Conservation (phyloP, 1,140 invertebrate species). For the Eulimnadia texana region DNA sequence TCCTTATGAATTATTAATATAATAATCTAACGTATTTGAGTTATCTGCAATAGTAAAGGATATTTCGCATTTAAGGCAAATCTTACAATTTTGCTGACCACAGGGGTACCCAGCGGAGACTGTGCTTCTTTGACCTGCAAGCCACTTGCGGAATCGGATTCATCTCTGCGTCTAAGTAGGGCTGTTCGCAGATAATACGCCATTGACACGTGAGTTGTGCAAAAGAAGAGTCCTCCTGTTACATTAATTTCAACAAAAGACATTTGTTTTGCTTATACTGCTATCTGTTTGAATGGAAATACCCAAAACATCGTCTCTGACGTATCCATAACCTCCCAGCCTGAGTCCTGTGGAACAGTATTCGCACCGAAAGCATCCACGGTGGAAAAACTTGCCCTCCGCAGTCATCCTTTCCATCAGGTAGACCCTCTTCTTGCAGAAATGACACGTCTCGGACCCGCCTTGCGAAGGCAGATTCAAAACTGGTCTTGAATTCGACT, state of each 20-base stretch:
- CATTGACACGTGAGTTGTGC: slow-evolving; percentile 50
- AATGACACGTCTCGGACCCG: slow-evolving; percentile 64
- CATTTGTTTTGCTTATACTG: no score
- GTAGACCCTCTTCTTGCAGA: slow-evolving; percentile 75
- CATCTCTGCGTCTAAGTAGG: neutral
- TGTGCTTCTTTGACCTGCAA: neutral
- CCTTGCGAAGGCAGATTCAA: slow-evolving; percentile 43
- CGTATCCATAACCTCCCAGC: slow-evolving; percentile 27
- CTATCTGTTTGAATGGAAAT: no score
- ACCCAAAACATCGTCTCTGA: slow-evolving; percentile 16
- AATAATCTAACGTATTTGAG: no score
- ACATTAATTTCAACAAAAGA: no score
- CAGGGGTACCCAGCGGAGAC: neutral
- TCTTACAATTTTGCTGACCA: neutral
- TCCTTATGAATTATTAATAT: no score
- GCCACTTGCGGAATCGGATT: neutral
- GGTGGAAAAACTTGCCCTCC: slow-evolving; percentile 73
- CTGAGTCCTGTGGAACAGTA: slow-evolving; percentile 52
- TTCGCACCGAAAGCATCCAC: slow-evolving; percentile 64
- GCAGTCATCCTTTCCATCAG: slow-evolving; percentile 72
- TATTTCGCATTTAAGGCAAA: no score
- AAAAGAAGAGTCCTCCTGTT: slow-evolving; percentile 50
- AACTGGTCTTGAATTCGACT: slow-evolving; percentile 41
- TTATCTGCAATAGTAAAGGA: no score
- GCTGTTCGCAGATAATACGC: slow-evolving; percentile 17